Percentiles rank a stretch among this genome's conserved stretches.
phyloP scores from a whole-genome alignment of 1,140 invertebrate species.

The Myzus persicae region DNA sequence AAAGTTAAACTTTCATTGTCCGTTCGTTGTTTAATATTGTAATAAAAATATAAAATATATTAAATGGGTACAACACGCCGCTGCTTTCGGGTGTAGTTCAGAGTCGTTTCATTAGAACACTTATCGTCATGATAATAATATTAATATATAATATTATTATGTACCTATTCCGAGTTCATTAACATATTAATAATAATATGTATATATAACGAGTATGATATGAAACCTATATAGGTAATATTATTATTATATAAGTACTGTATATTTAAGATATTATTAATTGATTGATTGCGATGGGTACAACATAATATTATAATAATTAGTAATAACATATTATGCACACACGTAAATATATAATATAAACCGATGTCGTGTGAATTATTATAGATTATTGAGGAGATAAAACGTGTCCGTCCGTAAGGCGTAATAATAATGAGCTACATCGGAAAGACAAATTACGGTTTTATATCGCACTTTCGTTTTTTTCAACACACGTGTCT shows the following conservation, averaged over 20 bases:
- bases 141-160: background rate
- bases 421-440: background rate
- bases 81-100: background rate
- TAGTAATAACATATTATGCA: background rate
- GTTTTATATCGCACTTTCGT: constrained; percentile 10
- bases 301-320: background rate
- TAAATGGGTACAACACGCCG: background rate
- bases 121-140: background rate
- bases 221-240: background rate
- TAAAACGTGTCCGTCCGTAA: background rate
- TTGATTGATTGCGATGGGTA: background rate
- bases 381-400: background rate
- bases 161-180: background rate
- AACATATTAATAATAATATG: background rate
- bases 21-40: background rate
- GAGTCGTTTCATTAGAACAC: background rate
- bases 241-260: background rate
- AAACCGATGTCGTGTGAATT: background rate
- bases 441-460: background rate
- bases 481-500: background rate
- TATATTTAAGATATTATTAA: background rate
- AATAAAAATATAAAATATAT: background rate
- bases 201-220: background rate
- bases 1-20: background rate
- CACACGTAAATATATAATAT: background rate